Conservation (phyloP, 2,888 invertebrate species). For the Osmoderma eremita region DNA sequence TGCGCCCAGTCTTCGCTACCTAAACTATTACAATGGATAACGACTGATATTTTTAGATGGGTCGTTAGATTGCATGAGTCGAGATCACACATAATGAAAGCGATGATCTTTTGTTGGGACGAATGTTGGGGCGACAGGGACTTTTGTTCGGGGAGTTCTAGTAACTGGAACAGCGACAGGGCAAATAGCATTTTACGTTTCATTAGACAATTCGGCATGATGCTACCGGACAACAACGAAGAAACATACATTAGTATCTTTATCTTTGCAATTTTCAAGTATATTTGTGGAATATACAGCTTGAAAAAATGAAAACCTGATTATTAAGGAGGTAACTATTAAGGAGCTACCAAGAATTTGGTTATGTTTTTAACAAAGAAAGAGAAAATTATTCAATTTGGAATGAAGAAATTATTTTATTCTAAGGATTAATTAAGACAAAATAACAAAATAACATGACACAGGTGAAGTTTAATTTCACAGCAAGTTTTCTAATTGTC, state of each 20-base stretch:
- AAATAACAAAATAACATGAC: no score
- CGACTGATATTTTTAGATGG: slow-evolving; percentile 45
- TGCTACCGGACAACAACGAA: slow-evolving; percentile 11
- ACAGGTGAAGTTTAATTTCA: no score
- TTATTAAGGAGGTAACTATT: no score
- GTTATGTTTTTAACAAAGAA: no score
- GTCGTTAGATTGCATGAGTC: slow-evolving; percentile 40
- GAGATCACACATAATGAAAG: slow-evolving; percentile 39
- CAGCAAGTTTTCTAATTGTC: no score
- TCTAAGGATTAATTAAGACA: no score
- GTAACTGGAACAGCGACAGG: slow-evolving; percentile 27
- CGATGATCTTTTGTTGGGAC: slow-evolving; percentile 37
- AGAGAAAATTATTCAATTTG: no score
- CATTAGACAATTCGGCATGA: slow-evolving; percentile 35
- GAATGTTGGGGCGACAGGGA: slow-evolving; percentile 35
- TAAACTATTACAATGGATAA: slow-evolving; percentile 43
- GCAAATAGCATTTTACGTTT: slow-evolving; percentile 37
- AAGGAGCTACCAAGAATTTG: no score
- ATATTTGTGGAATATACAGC: no score
- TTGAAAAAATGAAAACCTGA: no score
- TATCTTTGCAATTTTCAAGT: not conserved
- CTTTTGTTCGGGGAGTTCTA: slow-evolving; percentile 23
- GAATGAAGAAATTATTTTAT: no score
- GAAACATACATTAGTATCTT: not conserved
- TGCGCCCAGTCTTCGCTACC: slow-evolving; percentile 34